Evolutionary conservation across 2,888 invertebrate species (phyloP).

Genomic region (Amaurobius ferox): DNA sequence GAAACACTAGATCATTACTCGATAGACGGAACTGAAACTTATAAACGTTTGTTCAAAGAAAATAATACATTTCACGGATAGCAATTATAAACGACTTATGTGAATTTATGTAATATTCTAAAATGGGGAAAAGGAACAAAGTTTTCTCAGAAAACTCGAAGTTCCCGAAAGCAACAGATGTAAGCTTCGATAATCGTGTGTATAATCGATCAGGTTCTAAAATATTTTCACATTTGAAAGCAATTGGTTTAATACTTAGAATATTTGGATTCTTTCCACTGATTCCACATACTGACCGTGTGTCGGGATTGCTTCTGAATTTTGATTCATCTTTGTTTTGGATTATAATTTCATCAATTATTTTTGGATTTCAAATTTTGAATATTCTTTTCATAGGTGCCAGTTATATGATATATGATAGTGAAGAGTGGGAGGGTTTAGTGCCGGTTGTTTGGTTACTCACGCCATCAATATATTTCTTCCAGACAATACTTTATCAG

Average conservation of each 20-base stretch:
- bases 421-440: background rate
- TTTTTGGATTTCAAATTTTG: background rate
- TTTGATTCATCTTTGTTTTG: background rate
- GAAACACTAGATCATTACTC: too few species aligned
- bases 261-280: slow-evolving; percentile 24
- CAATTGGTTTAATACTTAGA: background rate
- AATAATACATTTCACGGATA: too few species aligned
- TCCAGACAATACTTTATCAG: slow-evolving; percentile 18
- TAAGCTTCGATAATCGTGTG: too few species aligned
- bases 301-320: background rate
- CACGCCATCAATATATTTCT: background rate
- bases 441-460: slow-evolving; percentile 21
- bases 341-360: background rate
- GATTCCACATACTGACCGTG: background rate
- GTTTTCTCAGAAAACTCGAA: background rate
- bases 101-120: too few species aligned
- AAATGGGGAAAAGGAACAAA: background rate
- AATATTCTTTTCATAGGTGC: background rate
- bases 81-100: too few species aligned
- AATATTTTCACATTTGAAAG: background rate
- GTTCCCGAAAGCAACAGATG: too few species aligned
- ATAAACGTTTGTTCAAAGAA: too few species aligned
- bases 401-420: slow-evolving; percentile 10
- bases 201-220: background rate
- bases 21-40: too few species aligned